phyloP scores from a whole-genome alignment of 2,797 vertebrate species.

The Cercopithecus petaurista region DNA sequence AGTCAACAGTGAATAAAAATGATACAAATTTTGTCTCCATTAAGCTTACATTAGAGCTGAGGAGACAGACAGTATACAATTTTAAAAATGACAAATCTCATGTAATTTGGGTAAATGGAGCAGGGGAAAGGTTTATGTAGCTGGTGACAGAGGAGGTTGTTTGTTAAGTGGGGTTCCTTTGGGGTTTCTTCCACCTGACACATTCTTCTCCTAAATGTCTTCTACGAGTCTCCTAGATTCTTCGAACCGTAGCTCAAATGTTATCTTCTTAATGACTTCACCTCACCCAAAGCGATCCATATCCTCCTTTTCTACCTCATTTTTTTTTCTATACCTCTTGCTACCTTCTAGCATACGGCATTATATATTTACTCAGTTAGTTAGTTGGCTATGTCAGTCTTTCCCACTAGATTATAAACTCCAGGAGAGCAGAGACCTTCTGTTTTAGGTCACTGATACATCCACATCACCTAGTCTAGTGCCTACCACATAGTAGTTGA shows the following conservation, averaged over 20 bases:
- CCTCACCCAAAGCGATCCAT: not conserved
- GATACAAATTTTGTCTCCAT: not conserved
- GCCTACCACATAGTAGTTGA: not conserved
- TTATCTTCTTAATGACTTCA: not conserved
- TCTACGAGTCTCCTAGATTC: not conserved
- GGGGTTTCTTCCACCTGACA: not conserved
- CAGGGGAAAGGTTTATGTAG: not conserved
- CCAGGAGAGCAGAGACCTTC: not conserved
- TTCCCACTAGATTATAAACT: not conserved
- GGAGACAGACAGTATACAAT: not conserved
- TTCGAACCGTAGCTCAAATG: not conserved
- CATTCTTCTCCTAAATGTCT: not conserved
- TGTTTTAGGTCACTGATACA: not conserved
- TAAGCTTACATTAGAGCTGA: not conserved
- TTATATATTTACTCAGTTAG: not conserved
- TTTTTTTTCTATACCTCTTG: not conserved
- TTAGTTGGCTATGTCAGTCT: not conserved
- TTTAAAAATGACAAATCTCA: not conserved
- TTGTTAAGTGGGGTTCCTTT: not conserved
- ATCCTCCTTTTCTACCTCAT: not conserved
- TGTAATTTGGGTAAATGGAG: not conserved
- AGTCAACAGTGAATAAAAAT: not conserved
- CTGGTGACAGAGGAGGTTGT: not conserved
- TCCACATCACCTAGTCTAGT: not conserved
- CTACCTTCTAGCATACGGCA: not conserved